These are phyloP conservation scores for Thymallus thymallus DNA, from an alignment of 2,113 vertebrate species.

Conservation along the genomic window DNA sequence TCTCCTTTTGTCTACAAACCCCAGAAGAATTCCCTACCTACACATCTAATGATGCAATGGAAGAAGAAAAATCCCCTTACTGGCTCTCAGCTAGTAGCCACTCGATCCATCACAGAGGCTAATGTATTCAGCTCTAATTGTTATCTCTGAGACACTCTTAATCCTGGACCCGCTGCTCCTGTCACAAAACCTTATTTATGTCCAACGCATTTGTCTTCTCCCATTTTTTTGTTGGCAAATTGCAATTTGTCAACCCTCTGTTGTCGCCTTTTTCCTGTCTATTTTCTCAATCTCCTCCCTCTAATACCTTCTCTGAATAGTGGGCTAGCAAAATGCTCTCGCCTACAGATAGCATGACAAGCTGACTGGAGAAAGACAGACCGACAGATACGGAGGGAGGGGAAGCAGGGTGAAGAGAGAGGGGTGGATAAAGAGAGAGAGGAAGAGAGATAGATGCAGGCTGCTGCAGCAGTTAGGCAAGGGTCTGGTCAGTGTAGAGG, in stretches of 20 bases:
- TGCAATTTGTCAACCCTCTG: slow-evolving; percentile 12
- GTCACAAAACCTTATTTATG: slow-evolving; percentile 37
- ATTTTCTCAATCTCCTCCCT: neutral
- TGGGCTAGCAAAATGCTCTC: slow-evolving; percentile 8
- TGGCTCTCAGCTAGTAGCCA: slow-evolving; percentile 3
- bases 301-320: neutral
- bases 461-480: neutral
- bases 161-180: slow-evolving; percentile 17
- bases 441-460: neutral
- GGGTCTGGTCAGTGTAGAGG: neutral
- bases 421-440: neutral
- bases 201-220: neutral
- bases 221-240: slow-evolving; percentile 18
- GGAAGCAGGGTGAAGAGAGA: neutral
- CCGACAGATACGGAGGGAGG: neutral
- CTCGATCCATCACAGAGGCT: slow-evolving; percentile 23
- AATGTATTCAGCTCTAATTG: slow-evolving; percentile 47
- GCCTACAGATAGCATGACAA: slow-evolving; percentile 13
- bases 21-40: slow-evolving; percentile 18
- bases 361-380: neutral
- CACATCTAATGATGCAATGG: slow-evolving; percentile 24
- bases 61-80: slow-evolving; percentile 17
- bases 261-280: neutral
- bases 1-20: slow-evolving; percentile 17
- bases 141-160: slow-evolving; percentile 22